Base-by-base conservation (phyloP, 2,113 vertebrate genomes). In the Caranx melampygus region DNA sequence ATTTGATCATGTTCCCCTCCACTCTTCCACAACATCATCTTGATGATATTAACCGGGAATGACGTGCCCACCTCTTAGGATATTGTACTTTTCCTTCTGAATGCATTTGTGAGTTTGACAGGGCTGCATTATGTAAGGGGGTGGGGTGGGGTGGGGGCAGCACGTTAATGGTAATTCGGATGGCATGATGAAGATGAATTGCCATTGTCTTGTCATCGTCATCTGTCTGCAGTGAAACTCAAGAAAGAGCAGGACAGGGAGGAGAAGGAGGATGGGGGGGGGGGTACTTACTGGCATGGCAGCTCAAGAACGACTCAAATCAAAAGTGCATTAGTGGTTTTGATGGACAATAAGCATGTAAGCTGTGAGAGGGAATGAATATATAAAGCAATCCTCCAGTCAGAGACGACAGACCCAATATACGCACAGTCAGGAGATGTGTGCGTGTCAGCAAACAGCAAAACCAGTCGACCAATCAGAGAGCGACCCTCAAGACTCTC, bases 61-160 rank as follows among this genome's bases (percentile, higher is more conserved):
- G 92, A 92, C 92, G 75, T 49, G 33, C 40, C 18, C 72, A 14
- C 86, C 91, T 89, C 83, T 92, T 81, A 84, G 75, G 78, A 81
- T 85, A 84, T 77, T 89, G 81, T 77, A 79, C 81, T 81, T 75
- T 82, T 89, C 75, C 69, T 81, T 81, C 65, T 68, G 78, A 77
- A 78, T 85, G 86, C 65, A 74, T 82, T 77, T 31, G 15, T 81
- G 83, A 89, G 59, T 63, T 76, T 67, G 69, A 70, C 26, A 26
- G 60, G 60, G 61, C 72, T 79, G 71, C 84, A 84, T 93, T 88
- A 92, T 87, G 81, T 76, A 87, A 78, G 45, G 51, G 47, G 75
- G 83, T n/a, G n/a, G 26, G 26, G 26, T 26, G 26, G 26, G 26
- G 26, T 26, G 86, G 79, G 61, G 84, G 75, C 42, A 10, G 63